Evolutionary conservation across 2,888 invertebrate species (phyloP).

Genomic region (Apamea crenata): DNA sequence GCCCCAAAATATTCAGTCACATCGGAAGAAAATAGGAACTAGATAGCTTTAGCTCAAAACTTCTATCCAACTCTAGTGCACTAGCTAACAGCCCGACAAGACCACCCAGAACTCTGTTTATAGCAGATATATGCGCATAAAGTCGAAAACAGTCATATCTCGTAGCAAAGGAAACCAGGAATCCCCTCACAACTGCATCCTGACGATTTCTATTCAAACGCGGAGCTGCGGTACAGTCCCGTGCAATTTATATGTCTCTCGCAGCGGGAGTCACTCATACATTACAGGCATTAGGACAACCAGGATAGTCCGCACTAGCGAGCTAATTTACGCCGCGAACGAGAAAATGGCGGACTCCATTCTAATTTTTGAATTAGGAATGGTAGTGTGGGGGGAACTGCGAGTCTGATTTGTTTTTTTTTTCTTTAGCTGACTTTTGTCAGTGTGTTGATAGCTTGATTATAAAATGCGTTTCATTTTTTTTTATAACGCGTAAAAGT

Average conservation of each 20-base stretch:
- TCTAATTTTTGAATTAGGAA: slow-evolving; percentile 59
- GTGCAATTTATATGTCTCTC: slow-evolving; percentile 86
- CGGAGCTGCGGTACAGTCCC: slow-evolving; percentile 59
- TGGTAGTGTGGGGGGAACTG: slow-evolving; percentile 2
- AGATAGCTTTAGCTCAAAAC: slow-evolving; percentile 47
- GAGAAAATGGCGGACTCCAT: slow-evolving; percentile 54
- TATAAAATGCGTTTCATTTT: neutral
- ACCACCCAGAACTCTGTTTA: slow-evolving; percentile 49
- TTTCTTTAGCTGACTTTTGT: neutral
- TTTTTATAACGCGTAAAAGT: neutral
- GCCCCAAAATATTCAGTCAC: neutral
- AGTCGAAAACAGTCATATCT: slow-evolving; percentile 64
- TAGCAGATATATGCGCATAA: slow-evolving; percentile 64
- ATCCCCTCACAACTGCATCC: slow-evolving; percentile 64
- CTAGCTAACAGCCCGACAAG: slow-evolving; percentile 26
- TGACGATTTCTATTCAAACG: slow-evolving; percentile 72
- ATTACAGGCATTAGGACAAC: slow-evolving; percentile 75
- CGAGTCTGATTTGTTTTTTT: neutral
- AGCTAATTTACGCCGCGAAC: slow-evolving; percentile 61
- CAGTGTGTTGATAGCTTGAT: neutral
- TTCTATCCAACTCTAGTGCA: slow-evolving; percentile 25
- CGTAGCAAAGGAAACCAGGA: slow-evolving; percentile 60
- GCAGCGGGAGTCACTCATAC: slow-evolving; percentile 78
- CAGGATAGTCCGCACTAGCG: slow-evolving; percentile 67
- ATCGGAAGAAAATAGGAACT: slow-evolving; percentile 34